Conservation (phyloP, 1,140 invertebrate genomes). For the Psilanteris sp. region DNA sequence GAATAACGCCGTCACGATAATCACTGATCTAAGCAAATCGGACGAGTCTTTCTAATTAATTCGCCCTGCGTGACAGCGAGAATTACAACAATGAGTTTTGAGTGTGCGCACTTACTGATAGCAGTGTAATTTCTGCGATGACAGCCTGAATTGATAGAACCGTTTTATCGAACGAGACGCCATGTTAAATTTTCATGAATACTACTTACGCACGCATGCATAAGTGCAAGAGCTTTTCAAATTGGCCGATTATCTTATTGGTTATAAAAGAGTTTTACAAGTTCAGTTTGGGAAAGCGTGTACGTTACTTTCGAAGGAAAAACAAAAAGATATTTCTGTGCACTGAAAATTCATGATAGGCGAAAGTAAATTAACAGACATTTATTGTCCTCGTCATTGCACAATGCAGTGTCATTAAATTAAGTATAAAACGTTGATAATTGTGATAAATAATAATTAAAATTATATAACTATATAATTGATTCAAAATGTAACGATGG, state of each 20-base stretch:
- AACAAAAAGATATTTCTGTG: too few species aligned
- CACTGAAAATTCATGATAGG: too few species aligned
- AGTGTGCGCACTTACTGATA: conserved; percentile 19
- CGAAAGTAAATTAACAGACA: too few species aligned
- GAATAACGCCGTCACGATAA: conserved; percentile 31
- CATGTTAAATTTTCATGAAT: conserved; percentile 13
- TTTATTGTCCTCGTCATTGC: too few species aligned
- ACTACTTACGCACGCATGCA: conserved; percentile 1
- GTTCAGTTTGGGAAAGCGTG: background rate
- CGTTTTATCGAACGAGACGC: conserved; percentile 5
- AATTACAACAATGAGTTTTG: conserved; percentile 19
- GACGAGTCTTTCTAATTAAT: conserved; percentile 40
- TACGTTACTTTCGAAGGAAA: background rate
- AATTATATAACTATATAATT: too few species aligned
- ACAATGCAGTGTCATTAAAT: too few species aligned
- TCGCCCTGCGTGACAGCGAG: conserved; percentile 31
- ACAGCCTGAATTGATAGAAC: conserved; percentile 13
- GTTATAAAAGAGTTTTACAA: background rate
- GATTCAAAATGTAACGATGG: too few species aligned
- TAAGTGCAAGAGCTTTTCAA: background rate
- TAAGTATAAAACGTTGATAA: too few species aligned
- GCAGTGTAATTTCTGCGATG: conserved; percentile 14
- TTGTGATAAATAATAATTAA: too few species aligned
- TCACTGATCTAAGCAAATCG: too few species aligned
- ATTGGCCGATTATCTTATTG: background rate